phyloP scores from a whole-genome alignment of 2,113 vertebrate genomes.

The Mastomys coucha region DNA sequence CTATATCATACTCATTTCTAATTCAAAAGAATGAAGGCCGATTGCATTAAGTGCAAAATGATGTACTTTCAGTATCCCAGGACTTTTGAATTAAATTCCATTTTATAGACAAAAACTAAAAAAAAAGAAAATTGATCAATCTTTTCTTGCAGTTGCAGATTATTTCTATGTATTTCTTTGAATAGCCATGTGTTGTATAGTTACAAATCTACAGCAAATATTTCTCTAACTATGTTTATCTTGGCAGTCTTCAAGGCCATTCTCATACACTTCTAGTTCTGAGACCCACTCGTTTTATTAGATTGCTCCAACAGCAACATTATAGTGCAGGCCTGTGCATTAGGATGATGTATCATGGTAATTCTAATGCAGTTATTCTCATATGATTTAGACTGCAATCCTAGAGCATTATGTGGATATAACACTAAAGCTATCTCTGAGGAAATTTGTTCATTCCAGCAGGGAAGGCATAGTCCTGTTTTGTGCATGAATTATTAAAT shows the following conservation, averaged over 20 bases:
- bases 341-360: slow-evolving; percentile 67
- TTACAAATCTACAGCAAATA: slow-evolving; percentile 14
- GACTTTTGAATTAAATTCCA: background rate
- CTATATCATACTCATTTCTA: slow-evolving; percentile 36
- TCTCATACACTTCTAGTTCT: slow-evolving; percentile 28
- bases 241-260: slow-evolving; percentile 2
- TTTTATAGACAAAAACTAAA: background rate
- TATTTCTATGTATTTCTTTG: background rate
- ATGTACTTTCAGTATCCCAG: background rate
- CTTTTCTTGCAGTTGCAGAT: slow-evolving; percentile 36
- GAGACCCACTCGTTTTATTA: slow-evolving; percentile 69
- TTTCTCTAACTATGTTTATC: slow-evolving; percentile 24
- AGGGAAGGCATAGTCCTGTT: slow-evolving; percentile 54
- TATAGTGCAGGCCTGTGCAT: slow-evolving; percentile 56
- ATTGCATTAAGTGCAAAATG: background rate
- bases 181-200: background rate
- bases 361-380: slow-evolving; percentile 66
- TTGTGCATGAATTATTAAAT: slow-evolving; percentile 79
- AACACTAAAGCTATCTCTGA: slow-evolving; percentile 70
- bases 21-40: background rate
- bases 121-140: background rate
- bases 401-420: slow-evolving; percentile 64
- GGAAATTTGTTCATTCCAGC: slow-evolving; percentile 66
- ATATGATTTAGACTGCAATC: slow-evolving; percentile 75
- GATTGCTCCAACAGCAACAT: slow-evolving; percentile 61